These are phyloP conservation scores for Myrmecophaga tridactyla DNA, from an alignment of 2,113 vertebrate species.

Conservation along the genomic window DNA sequence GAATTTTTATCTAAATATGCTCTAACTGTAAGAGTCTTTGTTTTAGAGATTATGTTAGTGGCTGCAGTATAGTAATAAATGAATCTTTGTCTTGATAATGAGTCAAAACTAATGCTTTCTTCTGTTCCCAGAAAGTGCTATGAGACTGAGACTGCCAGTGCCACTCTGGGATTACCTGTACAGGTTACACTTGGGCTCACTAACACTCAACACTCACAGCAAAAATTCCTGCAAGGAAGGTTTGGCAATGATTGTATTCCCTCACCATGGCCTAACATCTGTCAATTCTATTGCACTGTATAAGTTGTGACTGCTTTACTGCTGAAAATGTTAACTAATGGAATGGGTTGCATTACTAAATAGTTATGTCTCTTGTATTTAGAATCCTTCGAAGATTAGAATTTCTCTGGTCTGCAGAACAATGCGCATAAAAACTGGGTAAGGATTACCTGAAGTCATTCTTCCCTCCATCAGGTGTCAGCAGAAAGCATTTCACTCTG, in stretches of 20 bases:
- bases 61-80: constrained; percentile 12
- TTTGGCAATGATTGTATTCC: constrained; percentile 40
- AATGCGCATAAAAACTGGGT: background rate
- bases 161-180: background rate
- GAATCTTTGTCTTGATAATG: constrained; percentile 56
- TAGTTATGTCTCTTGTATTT: constrained; percentile 27
- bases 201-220: constrained; percentile 26
- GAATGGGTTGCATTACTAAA: background rate
- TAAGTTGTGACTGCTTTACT: constrained; percentile 56
- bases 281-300: constrained; percentile 60
- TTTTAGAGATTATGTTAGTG: constrained; percentile 14
- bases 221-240: constrained; percentile 50
- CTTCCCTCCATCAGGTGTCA: background rate
- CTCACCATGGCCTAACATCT: constrained; percentile 53
- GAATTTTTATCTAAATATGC: constrained; percentile 37
- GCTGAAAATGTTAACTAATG: background rate
- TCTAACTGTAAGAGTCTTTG: background rate
- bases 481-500: background rate
- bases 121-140: background rate
- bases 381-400: constrained; percentile 42
- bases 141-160: background rate
- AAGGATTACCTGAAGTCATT: background rate
- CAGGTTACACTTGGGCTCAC: constrained; percentile 62
- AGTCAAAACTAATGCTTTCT: constrained; percentile 27
- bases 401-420: background rate